A percentile compares a stretch with the other conserved stretches of the same genome.
Evolutionary conservation across 1,140 invertebrate species (phyloP).

Genomic region (Rhopalosiphum padi): DNA sequence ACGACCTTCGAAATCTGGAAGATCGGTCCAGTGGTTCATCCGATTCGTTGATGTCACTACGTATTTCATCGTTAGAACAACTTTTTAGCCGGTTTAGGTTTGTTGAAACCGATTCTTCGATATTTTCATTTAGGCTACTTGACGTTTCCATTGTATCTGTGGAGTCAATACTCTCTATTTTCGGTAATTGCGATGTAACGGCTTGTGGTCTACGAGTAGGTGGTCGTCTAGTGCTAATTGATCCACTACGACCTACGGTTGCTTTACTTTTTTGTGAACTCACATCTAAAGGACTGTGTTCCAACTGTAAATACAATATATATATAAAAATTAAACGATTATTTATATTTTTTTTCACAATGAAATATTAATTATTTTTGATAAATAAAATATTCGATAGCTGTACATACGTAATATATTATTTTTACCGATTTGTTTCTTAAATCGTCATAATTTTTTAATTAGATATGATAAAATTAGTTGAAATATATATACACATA

Average conservation of each 20-base stretch:
- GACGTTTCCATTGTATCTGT: background rate
- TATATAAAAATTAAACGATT: background rate
- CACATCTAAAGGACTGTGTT: constrained; percentile 66
- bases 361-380: background rate
- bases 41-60: background rate
- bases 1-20: constrained; percentile 17
- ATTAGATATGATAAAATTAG: background rate
- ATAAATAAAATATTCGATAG: background rate
- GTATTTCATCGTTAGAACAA: constrained; percentile 54
- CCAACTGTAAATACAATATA: constrained; percentile 63
- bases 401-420: background rate
- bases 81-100: constrained; percentile 34
- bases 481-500: too few relatives aligned
- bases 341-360: background rate
- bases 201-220: constrained; percentile 64
- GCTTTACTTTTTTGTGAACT: constrained; percentile 66
- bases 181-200: background rate
- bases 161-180: background rate
- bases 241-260: constrained; percentile 65
- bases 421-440: background rate
- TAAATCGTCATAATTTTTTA: background rate
- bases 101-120: background rate
- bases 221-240: constrained; percentile 64
- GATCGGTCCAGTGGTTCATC: constrained; percentile 14
- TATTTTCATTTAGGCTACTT: background rate